Evolutionary conservation across 2,113 vertebrate species (phyloP).

Genomic region (Trinectes maculatus): DNA sequence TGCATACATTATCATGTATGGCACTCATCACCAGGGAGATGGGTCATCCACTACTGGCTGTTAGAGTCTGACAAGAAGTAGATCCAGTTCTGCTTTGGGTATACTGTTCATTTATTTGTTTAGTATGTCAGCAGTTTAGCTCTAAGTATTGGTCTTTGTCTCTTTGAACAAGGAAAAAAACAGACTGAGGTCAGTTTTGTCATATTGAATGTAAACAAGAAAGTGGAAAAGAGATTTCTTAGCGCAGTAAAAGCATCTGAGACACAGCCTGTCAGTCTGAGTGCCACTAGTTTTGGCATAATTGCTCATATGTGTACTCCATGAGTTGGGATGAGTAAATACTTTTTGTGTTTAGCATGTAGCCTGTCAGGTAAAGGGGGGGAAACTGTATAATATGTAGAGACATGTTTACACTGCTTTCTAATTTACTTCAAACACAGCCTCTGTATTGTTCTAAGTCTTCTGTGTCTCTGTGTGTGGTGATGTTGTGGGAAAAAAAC

Average conservation of each 20-base stretch:
- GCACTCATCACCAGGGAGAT: constrained; percentile 1
- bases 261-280: constrained; percentile 37
- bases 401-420: constrained; percentile 32
- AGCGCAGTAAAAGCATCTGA: constrained; percentile 47
- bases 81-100: background rate
- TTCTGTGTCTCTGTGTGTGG: constrained; percentile 22
- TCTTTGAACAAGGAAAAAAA: constrained; percentile 2
- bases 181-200: constrained; percentile 15
- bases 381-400: constrained; percentile 21
- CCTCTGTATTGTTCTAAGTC: constrained; percentile 12
- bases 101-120: background rate
- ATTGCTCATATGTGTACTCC: constrained; percentile 4
- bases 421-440: constrained; percentile 29
- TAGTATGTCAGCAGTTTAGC: background rate
- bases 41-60: background rate
- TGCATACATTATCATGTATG: constrained; percentile 2
- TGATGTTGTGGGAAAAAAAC: constrained; percentile 43
- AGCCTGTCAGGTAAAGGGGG: constrained; percentile 1
- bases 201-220: constrained; percentile 39
- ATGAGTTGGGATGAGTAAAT: background rate
- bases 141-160: constrained; percentile 16
- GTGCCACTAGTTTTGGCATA: constrained; percentile 10
- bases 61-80: constrained; percentile 13
- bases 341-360: background rate
- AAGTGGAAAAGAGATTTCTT: constrained; percentile 46